Conservation (phyloP, 2,888 invertebrate species). For the Germaria angustata region DNA sequence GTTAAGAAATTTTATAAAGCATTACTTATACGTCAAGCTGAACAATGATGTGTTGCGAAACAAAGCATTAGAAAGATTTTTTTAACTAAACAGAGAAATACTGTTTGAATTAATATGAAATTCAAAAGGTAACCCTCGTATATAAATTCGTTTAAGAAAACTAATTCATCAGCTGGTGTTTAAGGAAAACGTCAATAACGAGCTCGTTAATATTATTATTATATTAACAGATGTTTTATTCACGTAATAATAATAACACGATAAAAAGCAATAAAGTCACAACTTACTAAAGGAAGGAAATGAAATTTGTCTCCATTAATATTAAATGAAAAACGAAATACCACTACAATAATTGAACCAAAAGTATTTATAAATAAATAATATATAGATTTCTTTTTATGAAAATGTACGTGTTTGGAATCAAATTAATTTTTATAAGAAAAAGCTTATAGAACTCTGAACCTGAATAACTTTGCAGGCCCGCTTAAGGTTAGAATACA, state of each 20-base stretch:
- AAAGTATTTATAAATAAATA: not conserved
- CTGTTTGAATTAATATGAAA: too few species aligned
- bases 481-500: too few species aligned
- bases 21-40: conserved; percentile 14
- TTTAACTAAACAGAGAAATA: too few species aligned
- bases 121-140: not conserved
- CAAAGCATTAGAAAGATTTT: too few species aligned
- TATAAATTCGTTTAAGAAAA: not conserved
- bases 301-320: not conserved
- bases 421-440: not conserved
- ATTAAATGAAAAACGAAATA: not conserved
- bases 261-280: not conserved
- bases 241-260: not conserved
- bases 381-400: not conserved
- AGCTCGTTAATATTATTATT: not conserved
- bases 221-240: not conserved
- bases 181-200: not conserved
- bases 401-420: too few species aligned
- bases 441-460: too few species aligned
- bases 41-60: not conserved
- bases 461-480: too few species aligned
- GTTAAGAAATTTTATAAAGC: not conserved
- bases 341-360: not conserved
- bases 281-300: not conserved
- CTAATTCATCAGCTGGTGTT: not conserved